Base-by-base conservation (phyloP, 2,113 vertebrate genomes). In the Rhizomys pruinosus region DNA sequence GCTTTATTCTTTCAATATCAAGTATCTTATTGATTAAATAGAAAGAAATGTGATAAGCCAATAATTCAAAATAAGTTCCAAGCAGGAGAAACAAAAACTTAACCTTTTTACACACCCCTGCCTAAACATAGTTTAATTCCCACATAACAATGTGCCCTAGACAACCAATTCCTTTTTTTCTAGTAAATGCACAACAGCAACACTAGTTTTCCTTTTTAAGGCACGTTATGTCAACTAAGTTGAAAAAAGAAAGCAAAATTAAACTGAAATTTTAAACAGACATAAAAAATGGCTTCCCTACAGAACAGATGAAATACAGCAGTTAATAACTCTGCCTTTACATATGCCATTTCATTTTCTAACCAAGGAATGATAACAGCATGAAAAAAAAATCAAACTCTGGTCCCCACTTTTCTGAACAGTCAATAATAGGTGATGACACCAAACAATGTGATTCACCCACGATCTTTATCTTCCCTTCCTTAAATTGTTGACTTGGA, bases 401-500 rank as follows among this genome's bases (percentile, higher is more conserved):
- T 99, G 98, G 98, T 99, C 98, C 99, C 98, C 98, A 98, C 98
- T 98, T 98, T 98, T 98, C 98, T 97, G 98, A 99, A 99, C 98
- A 98, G 98, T 98, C 98, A 98, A 97, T 97, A 98, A 97, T 97
- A 98, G 98, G 97, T 98, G 98, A 98, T 97, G 97, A 98, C 97
- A 98, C 97, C 97, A 95, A 98, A 98, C 98, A 98, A 98, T 88
- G 98, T 96, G 97, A 98, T 91, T 97, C 94, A 96, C 95, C 97
- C 97, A 94, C 96, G 96, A 92, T 95, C 97, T 97, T 96, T 93
- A 89, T 97, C 97, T 97, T 95, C 95, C 88, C 81, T 34, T 95
- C 97, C 98, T 98, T 98, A 99, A 97, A 99, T 99, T 87, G 99
- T 99, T 94, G 99, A 99, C 98, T 99, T 99, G 57, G 99, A 99